Conservation (phyloP, 1,140 invertebrate species). For the Musca domestica region DNA sequence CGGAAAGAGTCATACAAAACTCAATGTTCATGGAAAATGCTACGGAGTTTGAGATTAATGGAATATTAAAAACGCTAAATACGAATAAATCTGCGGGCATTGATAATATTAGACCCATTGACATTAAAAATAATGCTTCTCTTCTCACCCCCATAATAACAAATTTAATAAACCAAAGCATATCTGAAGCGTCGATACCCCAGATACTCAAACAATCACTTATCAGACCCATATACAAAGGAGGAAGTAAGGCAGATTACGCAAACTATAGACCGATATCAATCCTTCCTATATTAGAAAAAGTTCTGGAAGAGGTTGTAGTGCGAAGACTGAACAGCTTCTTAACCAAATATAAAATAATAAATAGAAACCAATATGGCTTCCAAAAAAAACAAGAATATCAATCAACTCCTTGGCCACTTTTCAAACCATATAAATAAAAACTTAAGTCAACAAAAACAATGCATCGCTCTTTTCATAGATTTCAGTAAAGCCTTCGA, state of each 20-base stretch:
- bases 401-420: no score
- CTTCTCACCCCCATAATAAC: background rate
- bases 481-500: no score
- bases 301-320: background rate
- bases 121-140: background rate
- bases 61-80: background rate
- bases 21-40: background rate
- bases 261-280: no score
- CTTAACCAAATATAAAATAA: background rate
- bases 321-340: background rate
- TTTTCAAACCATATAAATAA: no score
- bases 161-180: no score
- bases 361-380: no score
- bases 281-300: background rate
- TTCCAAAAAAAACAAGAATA: no score
- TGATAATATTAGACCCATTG: background rate
- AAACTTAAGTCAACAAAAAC: no score
- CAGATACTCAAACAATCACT: background rate
- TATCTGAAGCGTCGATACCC: background rate
- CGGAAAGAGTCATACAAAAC: background rate
- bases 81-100: background rate
- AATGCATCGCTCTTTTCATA: no score
- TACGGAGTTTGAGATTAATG: background rate
- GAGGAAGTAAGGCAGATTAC: background rate
- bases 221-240: background rate